Evolutionary conservation across 2,888 invertebrate genomes (phyloP).

Genomic region (Exocentrus adspersus): DNA sequence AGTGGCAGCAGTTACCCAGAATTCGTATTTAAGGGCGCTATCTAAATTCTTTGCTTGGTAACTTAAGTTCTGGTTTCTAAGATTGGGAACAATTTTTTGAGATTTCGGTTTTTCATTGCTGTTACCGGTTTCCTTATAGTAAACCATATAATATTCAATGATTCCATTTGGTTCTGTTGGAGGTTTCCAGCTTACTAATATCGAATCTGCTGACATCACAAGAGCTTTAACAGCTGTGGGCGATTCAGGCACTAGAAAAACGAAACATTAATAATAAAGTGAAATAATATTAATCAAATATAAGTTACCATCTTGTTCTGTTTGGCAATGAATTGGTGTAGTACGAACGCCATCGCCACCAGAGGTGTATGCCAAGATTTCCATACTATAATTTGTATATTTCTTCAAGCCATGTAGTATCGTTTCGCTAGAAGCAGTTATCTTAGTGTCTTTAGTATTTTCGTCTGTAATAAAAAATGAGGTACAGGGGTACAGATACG

Average conservation of each 20-base stretch:
- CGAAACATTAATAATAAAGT: constrained; percentile 21
- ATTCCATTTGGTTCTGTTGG: constrained; percentile 93
- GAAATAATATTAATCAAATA: background rate
- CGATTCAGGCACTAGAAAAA: constrained; percentile 83
- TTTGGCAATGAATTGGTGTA: constrained; percentile 89
- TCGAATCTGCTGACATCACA: constrained; percentile 91
- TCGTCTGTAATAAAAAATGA: constrained; percentile 71
- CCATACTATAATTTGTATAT: constrained; percentile 97
- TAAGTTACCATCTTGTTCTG: constrained; percentile 89
- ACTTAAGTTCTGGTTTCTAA: constrained; percentile 73
- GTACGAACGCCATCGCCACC: constrained; percentile 95
- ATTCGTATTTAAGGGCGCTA: constrained; percentile 85
- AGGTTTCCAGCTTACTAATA: constrained; percentile 93
- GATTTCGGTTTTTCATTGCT: constrained; percentile 70
- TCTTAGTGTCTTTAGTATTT: constrained; percentile 90
- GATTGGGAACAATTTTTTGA: constrained; percentile 83
- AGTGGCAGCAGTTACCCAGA: constrained; percentile 95
- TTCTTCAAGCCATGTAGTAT: constrained; percentile 93
- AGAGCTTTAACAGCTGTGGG: constrained; percentile 93
- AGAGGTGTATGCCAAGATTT: constrained; percentile 93
- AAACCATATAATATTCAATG: constrained; percentile 92
- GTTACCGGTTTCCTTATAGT: constrained; percentile 71
- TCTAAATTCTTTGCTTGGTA: constrained; percentile 88
- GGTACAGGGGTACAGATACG: too few species aligned
- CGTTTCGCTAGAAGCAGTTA: constrained; percentile 91